Conservation (phyloP, 2,888 invertebrate species). For the Tipula confusa region DNA sequence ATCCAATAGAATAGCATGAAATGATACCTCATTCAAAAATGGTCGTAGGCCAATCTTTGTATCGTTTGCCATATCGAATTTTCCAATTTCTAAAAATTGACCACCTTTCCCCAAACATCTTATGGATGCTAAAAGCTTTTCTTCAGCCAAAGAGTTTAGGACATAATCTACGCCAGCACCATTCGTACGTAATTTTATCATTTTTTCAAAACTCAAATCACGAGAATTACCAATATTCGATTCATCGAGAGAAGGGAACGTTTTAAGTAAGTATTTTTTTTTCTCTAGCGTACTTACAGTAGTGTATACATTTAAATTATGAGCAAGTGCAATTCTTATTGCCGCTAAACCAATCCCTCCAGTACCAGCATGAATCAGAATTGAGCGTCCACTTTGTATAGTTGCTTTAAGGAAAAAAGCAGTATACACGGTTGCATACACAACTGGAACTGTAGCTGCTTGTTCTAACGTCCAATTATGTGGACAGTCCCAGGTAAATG, state of each 20-base stretch:
- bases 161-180: constrained; percentile 89
- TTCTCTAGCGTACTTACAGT: constrained; percentile 68
- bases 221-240: constrained; percentile 80
- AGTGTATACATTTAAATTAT: constrained; percentile 63
- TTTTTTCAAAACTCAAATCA: constrained; percentile 79
- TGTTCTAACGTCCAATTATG: constrained; percentile 68
- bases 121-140: constrained; percentile 73
- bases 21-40: constrained; percentile 67
- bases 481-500: constrained; percentile 61
- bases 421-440: constrained; percentile 64
- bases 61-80: constrained; percentile 71
- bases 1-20: constrained; percentile 76
- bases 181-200: constrained; percentile 73
- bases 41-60: constrained; percentile 58
- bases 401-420: constrained; percentile 48
- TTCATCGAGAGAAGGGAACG: constrained; percentile 45
- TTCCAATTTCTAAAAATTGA: constrained; percentile 80
- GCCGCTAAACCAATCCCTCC: constrained; percentile 76
- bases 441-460: constrained; percentile 75
- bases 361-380: constrained; percentile 58
- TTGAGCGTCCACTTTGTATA: constrained; percentile 46
- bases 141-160: constrained; percentile 86
- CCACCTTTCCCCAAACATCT: constrained; percentile 59
- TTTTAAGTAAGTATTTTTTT: constrained; percentile 57
- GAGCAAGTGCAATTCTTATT: constrained; percentile 63